Base-by-base conservation (phyloP, 2,113 vertebrate species). In the Pyxicephalus adspersus region DNA sequence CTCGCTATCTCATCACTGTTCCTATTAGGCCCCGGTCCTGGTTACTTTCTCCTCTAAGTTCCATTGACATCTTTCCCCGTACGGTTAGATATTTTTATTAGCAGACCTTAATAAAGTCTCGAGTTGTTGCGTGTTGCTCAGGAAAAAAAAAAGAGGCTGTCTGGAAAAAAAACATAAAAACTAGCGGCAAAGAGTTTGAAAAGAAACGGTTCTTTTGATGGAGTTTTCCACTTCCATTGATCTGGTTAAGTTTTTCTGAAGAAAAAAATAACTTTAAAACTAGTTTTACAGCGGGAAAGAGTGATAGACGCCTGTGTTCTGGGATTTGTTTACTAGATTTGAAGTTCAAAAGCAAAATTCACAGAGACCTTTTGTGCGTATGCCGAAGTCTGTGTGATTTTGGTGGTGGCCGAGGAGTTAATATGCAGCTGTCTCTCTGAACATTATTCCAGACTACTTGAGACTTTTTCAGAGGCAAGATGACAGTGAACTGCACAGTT, bases 341-440 rank as follows among this genome's bases (percentile, higher is more conserved):
- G 71, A 74, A 74, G 71, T 58, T 74, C 71, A 60, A 60, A 74
- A 60, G 68, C 25, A 72, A 55, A 72, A 71, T 26, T 71, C 67
- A 54, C 50, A 52, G 28, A 31, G 58, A 55, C 23, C 19, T 60
- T 74, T 31, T 31, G 28, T 31, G 57, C 23, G 51, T 58, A 20
- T 18, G 28, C 9, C 5, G 71, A 54, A 8, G 50, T 52, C 75
- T 17, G n/a, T 6, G 9, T n/a, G 71, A 54, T 23, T 64, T 52
- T 50, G 16, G n/a, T 6, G 9, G 19, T 29, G 26, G 45, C 60
- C 29, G 64, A 77, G 61, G 75, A 26, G 75, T 77, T 77, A 77
- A 77, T 57, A 66, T 34, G 64, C 38, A 77, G 63, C 76, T 66
- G 63, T 78, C 76, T 20, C 76, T 66, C 55, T 66, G 63, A 78